Base-by-base conservation (phyloP, 2,888 invertebrate species). In the Erebia ligea region DNA sequence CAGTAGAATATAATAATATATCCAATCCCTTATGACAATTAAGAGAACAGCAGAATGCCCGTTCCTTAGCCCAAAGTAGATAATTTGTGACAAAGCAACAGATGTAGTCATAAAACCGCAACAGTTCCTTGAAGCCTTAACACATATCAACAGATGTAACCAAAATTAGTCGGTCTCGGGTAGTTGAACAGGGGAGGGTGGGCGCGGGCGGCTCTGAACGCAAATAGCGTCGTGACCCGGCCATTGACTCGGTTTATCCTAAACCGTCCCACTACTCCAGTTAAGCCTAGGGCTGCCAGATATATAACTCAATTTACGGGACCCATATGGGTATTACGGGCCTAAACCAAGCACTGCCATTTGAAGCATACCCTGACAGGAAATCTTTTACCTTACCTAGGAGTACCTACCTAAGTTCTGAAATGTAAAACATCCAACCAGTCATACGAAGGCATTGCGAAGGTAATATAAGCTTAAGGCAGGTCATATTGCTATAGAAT, bases 201-300 rank as follows among this genome's bases (percentile, higher is more conserved):
- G 78, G 81, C 75, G 80, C 76, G 82, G 81, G 82, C 76, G 80
- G 82, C 84, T 85, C 84, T 79, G 86, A 84, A 90, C 91, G 85
- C 86, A 93, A 92, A 93, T 92, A 92, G 89, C 89, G 83, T 83
- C 84, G 87, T 92, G 92, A 92, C 92, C 92, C 93, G 93, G 93
- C 91, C 93, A 86, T 92, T 92, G 93, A 93, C 92, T 92, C 89
- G 89, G 88, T 89, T 91, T 90, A 89, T 91, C 92, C 92, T 92
- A 91, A 93, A 89, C 92, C 91, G 92, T 88, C 91, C 92, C 86
- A 93, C 92, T 93, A 92, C 90, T 93, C 92, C 87, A 92, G 84
- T 90, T 93, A 86, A 86, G 82, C 79, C 81, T 67, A 48, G 67
- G 58, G 67, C 48, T 50, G 58, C 67, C 67, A 67, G 56, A 34